phyloP scores from a whole-genome alignment of 1,140 invertebrate species.

The Leptinotarsa defecta region DNA sequence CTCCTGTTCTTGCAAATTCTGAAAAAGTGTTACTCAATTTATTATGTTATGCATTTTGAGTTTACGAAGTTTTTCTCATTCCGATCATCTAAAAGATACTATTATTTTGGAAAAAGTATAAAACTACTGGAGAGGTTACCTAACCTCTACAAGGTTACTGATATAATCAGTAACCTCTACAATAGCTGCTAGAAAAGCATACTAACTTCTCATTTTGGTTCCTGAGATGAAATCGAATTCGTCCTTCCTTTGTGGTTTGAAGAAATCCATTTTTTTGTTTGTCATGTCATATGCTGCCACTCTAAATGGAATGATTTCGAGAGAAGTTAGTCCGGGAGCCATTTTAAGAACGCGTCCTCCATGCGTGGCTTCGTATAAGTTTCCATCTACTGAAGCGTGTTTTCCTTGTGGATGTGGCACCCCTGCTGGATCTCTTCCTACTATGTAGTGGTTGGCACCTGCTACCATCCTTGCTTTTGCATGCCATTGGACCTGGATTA shows the following conservation, averaged over 20 bases:
- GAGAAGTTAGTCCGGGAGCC: conserved; percentile 85
- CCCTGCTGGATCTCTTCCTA: conserved; percentile 97
- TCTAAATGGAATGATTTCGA: conserved; percentile 97
- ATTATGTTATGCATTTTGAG: too few relatives aligned
- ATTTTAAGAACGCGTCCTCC: conserved; percentile 89
- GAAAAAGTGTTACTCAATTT: conserved; percentile 21
- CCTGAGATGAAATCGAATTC: conserved; percentile 99
- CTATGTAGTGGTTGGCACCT: conserved; percentile 98
- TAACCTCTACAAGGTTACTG: neutral
- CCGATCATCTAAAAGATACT: too few relatives aligned
- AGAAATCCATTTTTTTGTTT: conserved; percentile 90
- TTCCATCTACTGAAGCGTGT: conserved; percentile 68
- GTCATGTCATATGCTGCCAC: conserved; percentile 95
- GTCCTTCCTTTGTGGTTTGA: conserved; percentile 82
- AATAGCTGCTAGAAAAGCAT: too few relatives aligned
- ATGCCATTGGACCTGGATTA: conserved; percentile 89
- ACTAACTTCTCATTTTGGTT: conserved; percentile 84
- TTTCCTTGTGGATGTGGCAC: conserved; percentile 86
- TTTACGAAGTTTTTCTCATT: too few relatives aligned
- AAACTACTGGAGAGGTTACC: neutral
- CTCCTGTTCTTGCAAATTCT: conserved; percentile 76
- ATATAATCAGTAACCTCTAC: too few relatives aligned
- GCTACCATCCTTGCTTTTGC: conserved; percentile 95
- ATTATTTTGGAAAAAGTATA: too few relatives aligned
- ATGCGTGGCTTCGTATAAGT: conserved; percentile 93